A percentile compares a stretch with the other conserved stretches of the same genome.
Conservation (phyloP, 2,797 vertebrate species). For the Molothrus aeneus region DNA sequence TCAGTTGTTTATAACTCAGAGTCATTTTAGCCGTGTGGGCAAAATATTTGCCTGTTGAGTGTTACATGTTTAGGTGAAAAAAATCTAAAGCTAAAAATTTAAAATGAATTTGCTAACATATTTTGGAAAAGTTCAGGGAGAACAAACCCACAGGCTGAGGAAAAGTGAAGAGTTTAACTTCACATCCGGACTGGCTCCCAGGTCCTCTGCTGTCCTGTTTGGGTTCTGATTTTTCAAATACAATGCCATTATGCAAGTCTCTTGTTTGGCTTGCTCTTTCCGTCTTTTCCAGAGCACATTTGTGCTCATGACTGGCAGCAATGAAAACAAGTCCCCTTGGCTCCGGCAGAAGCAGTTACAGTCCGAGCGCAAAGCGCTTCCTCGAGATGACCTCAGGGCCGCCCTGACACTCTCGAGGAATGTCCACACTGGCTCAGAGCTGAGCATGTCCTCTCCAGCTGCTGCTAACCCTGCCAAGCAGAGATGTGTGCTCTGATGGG, state of each 20-base stretch:
- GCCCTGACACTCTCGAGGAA: slow-evolving; percentile 57
- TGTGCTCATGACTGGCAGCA: slow-evolving; percentile 31
- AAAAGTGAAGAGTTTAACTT: slow-evolving; percentile 19
- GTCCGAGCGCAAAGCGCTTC: slow-evolving; percentile 37
- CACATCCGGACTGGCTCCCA: neutral
- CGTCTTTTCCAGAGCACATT: neutral
- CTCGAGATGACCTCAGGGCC: slow-evolving; percentile 42
- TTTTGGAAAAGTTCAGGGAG: neutral
- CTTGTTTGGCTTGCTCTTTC: slow-evolving; percentile 27
- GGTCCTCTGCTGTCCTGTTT: neutral
- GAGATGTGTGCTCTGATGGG: neutral
- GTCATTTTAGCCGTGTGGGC: neutral
- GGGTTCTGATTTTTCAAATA: neutral
- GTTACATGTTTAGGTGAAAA: neutral
- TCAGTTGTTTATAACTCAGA: neutral
- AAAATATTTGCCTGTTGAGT: neutral
- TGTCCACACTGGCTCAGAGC: slow-evolving; percentile 23
- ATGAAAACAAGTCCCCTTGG: slow-evolving; percentile 48
- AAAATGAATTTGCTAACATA: neutral
- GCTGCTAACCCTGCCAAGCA: neutral
- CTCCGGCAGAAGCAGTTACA: slow-evolving; percentile 56
- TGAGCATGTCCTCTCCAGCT: neutral
- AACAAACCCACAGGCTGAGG: neutral
- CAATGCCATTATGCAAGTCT: slow-evolving; percentile 2
- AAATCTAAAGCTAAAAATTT: neutral